Conservation (phyloP, 2,113 vertebrate species). For the Neoarius graeffei region DNA sequence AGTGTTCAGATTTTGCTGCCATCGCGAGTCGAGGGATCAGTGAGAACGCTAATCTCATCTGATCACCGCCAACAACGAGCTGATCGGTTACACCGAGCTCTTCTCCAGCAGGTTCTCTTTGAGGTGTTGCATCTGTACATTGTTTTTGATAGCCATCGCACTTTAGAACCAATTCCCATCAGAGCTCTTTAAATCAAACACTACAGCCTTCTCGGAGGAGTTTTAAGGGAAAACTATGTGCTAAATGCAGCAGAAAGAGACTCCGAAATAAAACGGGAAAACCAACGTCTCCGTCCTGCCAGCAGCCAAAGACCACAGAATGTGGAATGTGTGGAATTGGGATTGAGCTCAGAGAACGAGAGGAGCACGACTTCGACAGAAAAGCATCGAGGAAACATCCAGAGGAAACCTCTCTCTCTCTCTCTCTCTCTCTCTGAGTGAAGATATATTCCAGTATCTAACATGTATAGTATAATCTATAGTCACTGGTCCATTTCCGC, state of each 20-base stretch:
- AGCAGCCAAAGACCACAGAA: slow-evolving; percentile 31
- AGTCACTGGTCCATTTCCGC: not conserved
- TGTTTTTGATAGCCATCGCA: not conserved
- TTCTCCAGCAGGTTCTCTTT: not conserved
- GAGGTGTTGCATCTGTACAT: not conserved
- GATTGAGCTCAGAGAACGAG: slow-evolving; percentile 5
- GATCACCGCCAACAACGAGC: not conserved
- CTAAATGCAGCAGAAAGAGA: slow-evolving; percentile 16
- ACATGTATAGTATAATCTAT: not conserved
- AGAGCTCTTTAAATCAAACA: not conserved
- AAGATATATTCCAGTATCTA: not conserved
- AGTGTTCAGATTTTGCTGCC: not conserved
- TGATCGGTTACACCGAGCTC: not conserved
- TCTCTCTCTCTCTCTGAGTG: not conserved
- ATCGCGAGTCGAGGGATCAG: not conserved
- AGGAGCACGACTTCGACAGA: not conserved
- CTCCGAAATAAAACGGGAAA: not conserved
- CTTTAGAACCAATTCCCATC: not conserved
- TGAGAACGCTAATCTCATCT: not conserved
- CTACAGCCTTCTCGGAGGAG: not conserved
- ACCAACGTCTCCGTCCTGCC: slow-evolving; percentile 23
- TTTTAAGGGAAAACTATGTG: slow-evolving; percentile 1
- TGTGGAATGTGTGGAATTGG: slow-evolving; percentile 39
- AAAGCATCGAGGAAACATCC: not conserved
- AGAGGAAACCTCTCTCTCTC: not conserved